Evolutionary conservation across 2,797 vertebrate species (phyloP).

Genomic region (Pseudopleuronectes americanus): DNA sequence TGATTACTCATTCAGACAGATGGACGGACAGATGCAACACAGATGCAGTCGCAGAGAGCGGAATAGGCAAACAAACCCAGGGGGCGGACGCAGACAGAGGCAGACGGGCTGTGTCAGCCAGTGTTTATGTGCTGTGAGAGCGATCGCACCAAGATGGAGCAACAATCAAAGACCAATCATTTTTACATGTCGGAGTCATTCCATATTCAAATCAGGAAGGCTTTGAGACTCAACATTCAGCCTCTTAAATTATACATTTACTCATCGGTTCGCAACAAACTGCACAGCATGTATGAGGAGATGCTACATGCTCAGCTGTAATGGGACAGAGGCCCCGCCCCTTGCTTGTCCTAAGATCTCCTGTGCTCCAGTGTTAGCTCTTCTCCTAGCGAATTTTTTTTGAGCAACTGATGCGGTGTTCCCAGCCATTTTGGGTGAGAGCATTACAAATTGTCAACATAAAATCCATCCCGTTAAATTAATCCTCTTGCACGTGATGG

Average conservation of each 20-base stretch:
- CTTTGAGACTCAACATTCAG: background rate
- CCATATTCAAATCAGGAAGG: background rate
- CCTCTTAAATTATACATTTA: background rate
- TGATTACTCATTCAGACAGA: constrained; percentile 70
- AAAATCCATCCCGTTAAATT: no score
- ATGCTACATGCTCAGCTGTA: no score
- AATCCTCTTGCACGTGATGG: no score
- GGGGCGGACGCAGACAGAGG: background rate
- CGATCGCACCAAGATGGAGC: background rate
- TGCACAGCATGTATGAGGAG: no score
- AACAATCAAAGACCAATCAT: constrained; percentile 5
- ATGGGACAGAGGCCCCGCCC: no score
- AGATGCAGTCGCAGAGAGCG: constrained; percentile 35
- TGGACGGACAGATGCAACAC: constrained; percentile 62
- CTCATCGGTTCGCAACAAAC: no score
- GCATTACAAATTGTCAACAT: no score
- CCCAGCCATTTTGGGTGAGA: no score
- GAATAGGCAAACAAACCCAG: constrained; percentile 36
- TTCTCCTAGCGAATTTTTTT: no score
- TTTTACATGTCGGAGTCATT: constrained; percentile 10
- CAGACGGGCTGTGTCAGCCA: constrained; percentile 9
- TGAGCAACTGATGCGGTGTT: no score
- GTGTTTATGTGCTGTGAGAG: background rate
- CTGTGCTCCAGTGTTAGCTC: no score
- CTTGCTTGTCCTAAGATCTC: no score